Percentiles rank a stretch among this genome's conserved stretches.
Evolutionary conservation across 1,140 invertebrate species (phyloP).

Genomic region (Leguminivora glycinivorella): DNA sequence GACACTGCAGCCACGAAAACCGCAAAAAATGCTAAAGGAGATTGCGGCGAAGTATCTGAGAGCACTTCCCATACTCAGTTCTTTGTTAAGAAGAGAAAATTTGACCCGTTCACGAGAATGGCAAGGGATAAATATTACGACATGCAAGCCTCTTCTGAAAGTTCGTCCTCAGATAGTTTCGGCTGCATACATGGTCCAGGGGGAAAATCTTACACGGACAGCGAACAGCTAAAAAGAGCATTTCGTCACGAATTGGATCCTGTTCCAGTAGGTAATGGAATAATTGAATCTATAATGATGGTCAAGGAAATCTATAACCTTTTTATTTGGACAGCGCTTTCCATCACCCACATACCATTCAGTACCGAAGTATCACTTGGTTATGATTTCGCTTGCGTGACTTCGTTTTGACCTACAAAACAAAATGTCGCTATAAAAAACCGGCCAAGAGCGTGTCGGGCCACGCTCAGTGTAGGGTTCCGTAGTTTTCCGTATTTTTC

Average conservation of each 20-base stretch:
- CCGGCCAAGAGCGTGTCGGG: too few relatives aligned
- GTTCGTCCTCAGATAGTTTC: constrained; percentile 53
- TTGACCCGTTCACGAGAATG: constrained; percentile 39
- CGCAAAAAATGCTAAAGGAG: constrained; percentile 37
- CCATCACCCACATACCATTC: constrained; percentile 60
- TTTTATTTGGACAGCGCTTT: constrained; percentile 57
- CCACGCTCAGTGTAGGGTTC: too few relatives aligned
- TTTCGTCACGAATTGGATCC: constrained; percentile 56
- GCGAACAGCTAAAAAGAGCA: constrained; percentile 47
- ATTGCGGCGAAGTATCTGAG: constrained; percentile 36
- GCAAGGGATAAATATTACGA: constrained; percentile 49
- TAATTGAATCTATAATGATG: constrained; percentile 38
- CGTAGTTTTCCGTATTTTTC: too few relatives aligned
- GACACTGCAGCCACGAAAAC: not conserved
- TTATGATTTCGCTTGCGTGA: constrained; percentile 21
- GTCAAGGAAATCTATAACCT: constrained; percentile 44
- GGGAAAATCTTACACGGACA: constrained; percentile 51
- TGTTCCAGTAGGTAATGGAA: constrained; percentile 44
- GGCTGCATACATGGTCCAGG: constrained; percentile 51
- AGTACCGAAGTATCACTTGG: constrained; percentile 14
- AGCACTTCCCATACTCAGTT: constrained; percentile 56
- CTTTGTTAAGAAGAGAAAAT: constrained; percentile 39
- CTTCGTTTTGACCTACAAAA: constrained; percentile 15
- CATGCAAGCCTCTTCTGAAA: constrained; percentile 49
- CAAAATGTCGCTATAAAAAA: not conserved